Evolutionary conservation across 2,888 invertebrate species (phyloP).

Genomic region (Scaptomyza parva): DNA sequence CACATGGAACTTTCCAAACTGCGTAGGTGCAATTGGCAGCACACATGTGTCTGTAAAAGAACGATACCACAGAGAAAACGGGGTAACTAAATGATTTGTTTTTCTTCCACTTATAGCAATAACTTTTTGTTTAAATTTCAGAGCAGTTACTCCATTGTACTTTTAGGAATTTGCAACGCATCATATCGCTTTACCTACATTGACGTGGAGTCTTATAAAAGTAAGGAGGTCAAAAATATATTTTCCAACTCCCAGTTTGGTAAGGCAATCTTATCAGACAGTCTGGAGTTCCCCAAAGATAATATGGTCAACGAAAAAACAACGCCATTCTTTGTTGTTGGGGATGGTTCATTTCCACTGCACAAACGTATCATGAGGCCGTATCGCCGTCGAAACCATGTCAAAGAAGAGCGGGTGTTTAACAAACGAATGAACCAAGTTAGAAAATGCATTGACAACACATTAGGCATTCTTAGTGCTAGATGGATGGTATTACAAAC

Average conservation of each 20-base stretch:
- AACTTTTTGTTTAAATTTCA: neutral
- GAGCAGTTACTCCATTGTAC: neutral
- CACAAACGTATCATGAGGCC: neutral
- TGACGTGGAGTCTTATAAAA: neutral
- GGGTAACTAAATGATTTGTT: neutral
- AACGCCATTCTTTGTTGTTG: neutral
- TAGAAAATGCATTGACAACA: neutral
- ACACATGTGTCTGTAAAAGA: neutral
- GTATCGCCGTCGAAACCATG: neutral
- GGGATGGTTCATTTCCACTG: neutral
- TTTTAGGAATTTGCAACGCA: neutral
- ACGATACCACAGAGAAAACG: neutral
- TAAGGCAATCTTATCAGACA: neutral
- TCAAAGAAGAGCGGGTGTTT: neutral
- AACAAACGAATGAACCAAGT: neutral
- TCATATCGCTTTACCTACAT: neutral
- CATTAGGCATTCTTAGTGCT: neutral
- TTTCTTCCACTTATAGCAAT: neutral
- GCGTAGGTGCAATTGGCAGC: neutral
- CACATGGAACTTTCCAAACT: slow-evolving; percentile 1
- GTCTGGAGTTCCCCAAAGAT: neutral
- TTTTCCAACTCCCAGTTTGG: neutral
- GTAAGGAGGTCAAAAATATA: neutral
- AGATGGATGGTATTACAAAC: neutral
- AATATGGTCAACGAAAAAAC: neutral